These are phyloP conservation scores for Cremastinae sp. DNA, from an alignment of 2,888 invertebrate species.

Conservation along the genomic window DNA sequence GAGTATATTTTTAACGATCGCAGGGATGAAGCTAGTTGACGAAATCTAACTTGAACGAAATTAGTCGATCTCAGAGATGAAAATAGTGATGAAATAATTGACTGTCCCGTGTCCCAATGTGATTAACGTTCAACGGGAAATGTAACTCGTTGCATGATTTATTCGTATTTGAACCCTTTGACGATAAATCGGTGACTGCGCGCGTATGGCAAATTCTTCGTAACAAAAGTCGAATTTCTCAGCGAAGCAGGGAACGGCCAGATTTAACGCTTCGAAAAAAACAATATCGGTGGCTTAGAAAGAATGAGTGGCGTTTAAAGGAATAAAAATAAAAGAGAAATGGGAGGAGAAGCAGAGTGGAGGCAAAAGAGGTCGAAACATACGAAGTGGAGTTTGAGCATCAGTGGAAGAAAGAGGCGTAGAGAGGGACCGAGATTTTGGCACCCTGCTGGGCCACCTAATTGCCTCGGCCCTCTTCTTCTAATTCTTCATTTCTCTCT, in stretches of 20 bases:
- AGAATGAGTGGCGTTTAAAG: conserved; percentile 53
- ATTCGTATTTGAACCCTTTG: too few species aligned
- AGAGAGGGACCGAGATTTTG: conserved; percentile 70
- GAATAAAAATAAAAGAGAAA: conserved; percentile 49
- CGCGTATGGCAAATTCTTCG: conserved; percentile 28
- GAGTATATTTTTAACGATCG: too few species aligned
- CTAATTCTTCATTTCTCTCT: conserved; percentile 60
- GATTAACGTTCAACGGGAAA: too few species aligned
- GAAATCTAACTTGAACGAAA: too few species aligned
- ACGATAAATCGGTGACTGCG: conserved; percentile 6
- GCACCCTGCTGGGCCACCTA: conserved; percentile 79
- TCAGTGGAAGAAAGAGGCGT: conserved; percentile 62
- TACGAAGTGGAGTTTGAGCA: conserved; percentile 55
- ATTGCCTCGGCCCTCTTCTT: conserved; percentile 75
- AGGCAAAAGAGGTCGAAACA: conserved; percentile 63
- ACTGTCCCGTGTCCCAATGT: too few species aligned
- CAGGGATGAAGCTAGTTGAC: too few species aligned
- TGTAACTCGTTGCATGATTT: too few species aligned
- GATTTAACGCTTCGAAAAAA: conserved; percentile 48
- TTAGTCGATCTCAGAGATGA: too few species aligned
- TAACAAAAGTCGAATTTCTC: conserved; percentile 36
- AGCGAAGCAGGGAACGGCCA: conserved; percentile 20
- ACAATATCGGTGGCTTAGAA: conserved; percentile 52
- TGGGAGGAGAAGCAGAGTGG: conserved; percentile 63
- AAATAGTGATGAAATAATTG: too few species aligned